Evolutionary conservation across 2,113 vertebrate species (phyloP).

Genomic region (Centropus bengalensis): DNA sequence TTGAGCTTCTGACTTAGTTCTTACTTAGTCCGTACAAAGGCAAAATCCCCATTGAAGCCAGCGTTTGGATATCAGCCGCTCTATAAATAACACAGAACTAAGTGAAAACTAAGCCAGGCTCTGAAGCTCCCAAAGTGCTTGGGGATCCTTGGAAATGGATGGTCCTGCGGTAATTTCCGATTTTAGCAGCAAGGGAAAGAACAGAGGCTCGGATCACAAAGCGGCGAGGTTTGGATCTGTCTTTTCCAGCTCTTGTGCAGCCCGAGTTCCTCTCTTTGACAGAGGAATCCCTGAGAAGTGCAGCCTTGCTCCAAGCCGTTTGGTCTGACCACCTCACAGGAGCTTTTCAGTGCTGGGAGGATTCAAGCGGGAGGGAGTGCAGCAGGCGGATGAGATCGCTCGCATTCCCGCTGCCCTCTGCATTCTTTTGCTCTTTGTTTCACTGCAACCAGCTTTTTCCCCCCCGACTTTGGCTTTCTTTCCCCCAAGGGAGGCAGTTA

Average conservation of each 20-base stretch:
- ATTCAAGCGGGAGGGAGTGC: background rate
- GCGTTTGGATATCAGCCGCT: background rate
- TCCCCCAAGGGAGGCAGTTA: conserved; percentile 13
- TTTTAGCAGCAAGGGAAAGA: conserved; percentile 56
- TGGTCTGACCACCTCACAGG: conserved; percentile 39
- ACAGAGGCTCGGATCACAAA: conserved; percentile 35
- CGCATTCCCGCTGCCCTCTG: background rate
- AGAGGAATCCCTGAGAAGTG: conserved; percentile 54
- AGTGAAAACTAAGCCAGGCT: conserved; percentile 27
- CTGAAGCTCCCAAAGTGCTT: conserved; percentile 21
- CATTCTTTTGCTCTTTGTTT: background rate
- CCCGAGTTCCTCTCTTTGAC: conserved; percentile 33
- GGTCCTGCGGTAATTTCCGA: conserved; percentile 18
- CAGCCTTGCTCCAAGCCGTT: background rate
- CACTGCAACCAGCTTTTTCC: background rate
- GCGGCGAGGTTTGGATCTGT: background rate
- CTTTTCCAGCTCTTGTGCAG: background rate
- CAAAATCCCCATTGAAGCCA: conserved; percentile 36
- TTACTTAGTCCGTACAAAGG: conserved; percentile 37
- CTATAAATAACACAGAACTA: conserved; percentile 54
- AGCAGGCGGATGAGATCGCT: background rate
- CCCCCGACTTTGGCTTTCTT: background rate
- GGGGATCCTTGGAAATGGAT: conserved; percentile 18
- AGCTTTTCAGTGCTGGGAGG: background rate
- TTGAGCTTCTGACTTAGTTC: conserved; percentile 46